These are phyloP conservation scores for Homalodisca vitripennis DNA, from an alignment of 1,140 invertebrate species.

Conservation along the genomic window DNA sequence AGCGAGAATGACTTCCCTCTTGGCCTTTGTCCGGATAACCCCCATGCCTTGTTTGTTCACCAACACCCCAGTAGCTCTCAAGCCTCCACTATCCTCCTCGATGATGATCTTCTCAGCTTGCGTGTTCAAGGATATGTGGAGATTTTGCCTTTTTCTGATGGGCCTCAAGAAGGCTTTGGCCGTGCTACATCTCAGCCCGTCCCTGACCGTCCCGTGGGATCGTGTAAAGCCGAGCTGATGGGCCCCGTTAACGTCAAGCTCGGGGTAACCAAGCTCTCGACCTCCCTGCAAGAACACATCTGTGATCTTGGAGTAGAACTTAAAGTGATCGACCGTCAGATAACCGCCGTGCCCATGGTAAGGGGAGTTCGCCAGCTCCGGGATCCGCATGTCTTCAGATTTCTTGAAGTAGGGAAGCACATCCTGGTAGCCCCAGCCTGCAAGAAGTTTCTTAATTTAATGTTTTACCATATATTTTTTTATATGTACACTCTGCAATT, in stretches of 20 bases:
- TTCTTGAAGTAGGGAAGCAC: conserved; percentile 82
- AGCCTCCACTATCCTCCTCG: conserved; percentile 48
- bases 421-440: conserved; percentile 72
- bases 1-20: conserved; percentile 68
- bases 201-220: conserved; percentile 72
- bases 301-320: conserved; percentile 59
- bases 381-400: conserved; percentile 67
- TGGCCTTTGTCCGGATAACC: conserved; percentile 45
- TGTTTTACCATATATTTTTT: too few species aligned
- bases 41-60: conserved; percentile 54
- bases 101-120: conserved; percentile 64
- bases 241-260: conserved; percentile 72
- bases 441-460: too few species aligned
- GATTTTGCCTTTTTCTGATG: conserved; percentile 67
- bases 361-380: conserved; percentile 54
- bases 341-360: conserved; percentile 71
- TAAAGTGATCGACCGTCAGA: conserved; percentile 62
- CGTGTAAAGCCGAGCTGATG: conserved; percentile 69
- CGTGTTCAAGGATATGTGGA: conserved; percentile 67
- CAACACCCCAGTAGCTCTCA: conserved; percentile 58
- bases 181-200: conserved; percentile 62
- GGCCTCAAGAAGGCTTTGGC: conserved; percentile 81
- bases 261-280: conserved; percentile 66
- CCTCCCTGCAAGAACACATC: conserved; percentile 66
- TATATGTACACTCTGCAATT: too few species aligned